phyloP scores from a whole-genome alignment of 2,113 vertebrate species.

The Cavia aperea region DNA sequence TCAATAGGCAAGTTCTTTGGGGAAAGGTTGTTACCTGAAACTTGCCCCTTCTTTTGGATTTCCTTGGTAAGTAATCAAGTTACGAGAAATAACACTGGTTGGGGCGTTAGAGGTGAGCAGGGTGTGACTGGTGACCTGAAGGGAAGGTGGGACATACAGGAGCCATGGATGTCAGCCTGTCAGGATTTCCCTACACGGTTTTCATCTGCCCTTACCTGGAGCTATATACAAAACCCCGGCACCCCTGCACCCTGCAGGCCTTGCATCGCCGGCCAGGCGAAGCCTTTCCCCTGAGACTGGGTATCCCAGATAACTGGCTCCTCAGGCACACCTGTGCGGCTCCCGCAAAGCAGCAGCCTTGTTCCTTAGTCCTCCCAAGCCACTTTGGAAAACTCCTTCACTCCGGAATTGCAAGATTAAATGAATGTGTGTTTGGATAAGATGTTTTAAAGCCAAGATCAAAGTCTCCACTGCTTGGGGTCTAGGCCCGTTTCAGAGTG shows the following conservation, averaged over 20 bases:
- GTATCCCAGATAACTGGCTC: constrained; percentile 58
- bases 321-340: background rate
- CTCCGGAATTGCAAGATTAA: constrained; percentile 65
- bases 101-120: background rate
- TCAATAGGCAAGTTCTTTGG: background rate
- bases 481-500: constrained; percentile 43
- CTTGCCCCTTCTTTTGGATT: background rate
- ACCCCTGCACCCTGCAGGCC: background rate
- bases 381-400: constrained; percentile 5
- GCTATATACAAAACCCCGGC: background rate
- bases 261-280: background rate
- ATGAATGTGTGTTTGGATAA: constrained; percentile 55
- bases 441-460: constrained; percentile 19
- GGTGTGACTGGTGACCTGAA: background rate
- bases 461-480: constrained; percentile 4
- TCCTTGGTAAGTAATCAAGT: background rate
- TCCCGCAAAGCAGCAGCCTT: background rate
- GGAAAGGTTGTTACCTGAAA: background rate
- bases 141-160: background rate
- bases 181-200: background rate
- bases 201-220: background rate
- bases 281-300: constrained; percentile 26
- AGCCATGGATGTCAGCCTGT: background rate
- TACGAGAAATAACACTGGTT: background rate
- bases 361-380: background rate